Conservation (phyloP, 92 coral and sea anemone species). For the Actinernus sp. region DNA sequence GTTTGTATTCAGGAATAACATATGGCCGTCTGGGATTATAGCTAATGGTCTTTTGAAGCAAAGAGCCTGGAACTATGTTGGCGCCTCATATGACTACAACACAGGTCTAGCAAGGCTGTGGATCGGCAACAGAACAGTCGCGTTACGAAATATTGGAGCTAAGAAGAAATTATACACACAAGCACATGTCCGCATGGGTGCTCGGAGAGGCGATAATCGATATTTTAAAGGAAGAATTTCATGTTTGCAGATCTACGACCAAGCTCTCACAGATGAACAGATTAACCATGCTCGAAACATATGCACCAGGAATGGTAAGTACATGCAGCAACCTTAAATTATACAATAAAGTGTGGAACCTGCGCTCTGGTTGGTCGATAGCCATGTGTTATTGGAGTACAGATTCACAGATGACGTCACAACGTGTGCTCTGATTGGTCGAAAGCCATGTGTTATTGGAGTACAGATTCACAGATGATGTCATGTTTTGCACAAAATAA, state of each 20-base stretch:
- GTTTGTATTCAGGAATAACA: neutral
- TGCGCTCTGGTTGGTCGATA: too few species aligned
- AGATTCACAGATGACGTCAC: too few species aligned
- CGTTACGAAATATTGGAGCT: neutral
- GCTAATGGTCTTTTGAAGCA: neutral
- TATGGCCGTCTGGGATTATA: neutral
- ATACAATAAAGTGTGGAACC: too few species aligned
- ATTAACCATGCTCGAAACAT: neutral
- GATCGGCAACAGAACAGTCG: neutral
- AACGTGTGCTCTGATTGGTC: too few species aligned
- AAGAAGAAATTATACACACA: neutral
- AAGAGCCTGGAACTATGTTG: neutral
- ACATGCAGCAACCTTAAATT: too few species aligned
- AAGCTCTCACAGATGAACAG: neutral
- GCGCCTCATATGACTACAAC: neutral
- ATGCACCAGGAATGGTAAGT: neutral
- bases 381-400: too few species aligned
- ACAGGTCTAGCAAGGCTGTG: neutral
- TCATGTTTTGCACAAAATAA: too few species aligned
- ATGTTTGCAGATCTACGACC: neutral
- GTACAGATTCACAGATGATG: too few species aligned
- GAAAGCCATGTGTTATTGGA: too few species aligned
- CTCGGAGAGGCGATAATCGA: neutral
- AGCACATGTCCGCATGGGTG: neutral
- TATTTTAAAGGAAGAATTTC: neutral